Evolutionary conservation across 2,888 invertebrate genomes (phyloP).

Genomic region (Acanthopleura granulata): DNA sequence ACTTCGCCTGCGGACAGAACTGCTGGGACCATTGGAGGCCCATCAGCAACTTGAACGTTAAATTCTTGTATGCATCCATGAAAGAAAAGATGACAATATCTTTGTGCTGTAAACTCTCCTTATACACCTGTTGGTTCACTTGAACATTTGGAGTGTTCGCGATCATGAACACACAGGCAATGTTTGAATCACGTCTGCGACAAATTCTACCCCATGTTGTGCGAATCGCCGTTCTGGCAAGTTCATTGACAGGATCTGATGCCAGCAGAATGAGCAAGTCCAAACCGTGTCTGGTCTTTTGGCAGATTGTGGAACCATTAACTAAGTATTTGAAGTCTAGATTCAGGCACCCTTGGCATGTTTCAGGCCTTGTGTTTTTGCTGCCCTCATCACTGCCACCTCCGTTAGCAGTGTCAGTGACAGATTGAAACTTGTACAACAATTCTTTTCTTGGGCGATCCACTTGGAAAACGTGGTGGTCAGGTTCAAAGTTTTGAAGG

Average conservation of each 20-base stretch:
- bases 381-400: too few species aligned
- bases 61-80: conserved; percentile 48
- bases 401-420: too few species aligned
- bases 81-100: conserved; percentile 49
- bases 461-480: too few species aligned
- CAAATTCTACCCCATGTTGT: conserved; percentile 47
- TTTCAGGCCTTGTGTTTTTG: too few species aligned
- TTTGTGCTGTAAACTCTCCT: conserved; percentile 35
- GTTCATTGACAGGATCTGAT: conserved; percentile 33
- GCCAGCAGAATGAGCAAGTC: conserved; percentile 38
- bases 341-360: too few species aligned
- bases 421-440: too few species aligned
- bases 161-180: conserved; percentile 42
- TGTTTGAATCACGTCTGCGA: conserved; percentile 22
- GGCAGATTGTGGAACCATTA: too few species aligned
- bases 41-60: conserved; percentile 52
- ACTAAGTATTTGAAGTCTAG: too few species aligned
- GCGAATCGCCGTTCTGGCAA: conserved; percentile 39
- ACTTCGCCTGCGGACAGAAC: conserved; percentile 40
- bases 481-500: too few species aligned
- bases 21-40: conserved; percentile 42
- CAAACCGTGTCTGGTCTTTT: neutral
- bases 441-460: too few species aligned
- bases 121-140: neutral
- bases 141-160: conserved; percentile 28